Percentiles rank a stretch among this genome's conserved stretches.
phyloP scores from a whole-genome alignment of 2,113 vertebrate species.

The Melanotaenia duboulayi region DNA sequence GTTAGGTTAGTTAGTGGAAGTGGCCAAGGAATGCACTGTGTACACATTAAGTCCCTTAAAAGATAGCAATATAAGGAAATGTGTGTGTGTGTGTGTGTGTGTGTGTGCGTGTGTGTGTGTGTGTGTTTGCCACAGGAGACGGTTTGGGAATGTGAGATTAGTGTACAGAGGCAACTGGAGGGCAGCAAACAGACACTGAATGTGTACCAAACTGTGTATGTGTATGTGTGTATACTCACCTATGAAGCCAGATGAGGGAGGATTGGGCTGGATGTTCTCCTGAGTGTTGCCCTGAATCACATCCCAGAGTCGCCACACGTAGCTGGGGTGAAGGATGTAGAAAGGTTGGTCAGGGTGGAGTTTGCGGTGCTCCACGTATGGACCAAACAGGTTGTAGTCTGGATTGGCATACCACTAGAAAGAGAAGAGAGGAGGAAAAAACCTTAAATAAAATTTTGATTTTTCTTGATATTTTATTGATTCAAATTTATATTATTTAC shows the following conservation, averaged over 20 bases:
- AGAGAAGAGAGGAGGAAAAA: not conserved
- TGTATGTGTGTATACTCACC: conserved; percentile 80
- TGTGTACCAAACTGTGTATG: not conserved
- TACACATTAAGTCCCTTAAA: too few species aligned
- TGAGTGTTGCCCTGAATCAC: conserved; percentile 96
- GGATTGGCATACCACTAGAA: conserved; percentile 95
- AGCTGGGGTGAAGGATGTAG: conserved; percentile 97
- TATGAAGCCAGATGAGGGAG: conserved; percentile 97
- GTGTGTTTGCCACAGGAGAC: not conserved
- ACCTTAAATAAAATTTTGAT: too few species aligned
- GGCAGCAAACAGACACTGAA: not conserved
- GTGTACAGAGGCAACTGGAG: conserved; percentile 21
- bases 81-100: too few species aligned
- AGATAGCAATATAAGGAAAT: too few species aligned
- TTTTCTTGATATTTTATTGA: too few species aligned
- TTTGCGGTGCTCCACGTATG: conserved; percentile 90
- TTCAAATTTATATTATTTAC: too few species aligned
- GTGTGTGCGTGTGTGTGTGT: too few species aligned
- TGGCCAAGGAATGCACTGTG: too few species aligned
- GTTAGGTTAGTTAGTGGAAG: not conserved
- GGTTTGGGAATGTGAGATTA: conserved; percentile 37
- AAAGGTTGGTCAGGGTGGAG: conserved; percentile 90
- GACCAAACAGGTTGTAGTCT: conserved; percentile 96
- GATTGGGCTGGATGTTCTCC: conserved; percentile 97
- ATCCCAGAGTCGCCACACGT: conserved; percentile 97